phyloP scores from a whole-genome alignment of 2,888 invertebrate species.

The Drosophila mulleri region DNA sequence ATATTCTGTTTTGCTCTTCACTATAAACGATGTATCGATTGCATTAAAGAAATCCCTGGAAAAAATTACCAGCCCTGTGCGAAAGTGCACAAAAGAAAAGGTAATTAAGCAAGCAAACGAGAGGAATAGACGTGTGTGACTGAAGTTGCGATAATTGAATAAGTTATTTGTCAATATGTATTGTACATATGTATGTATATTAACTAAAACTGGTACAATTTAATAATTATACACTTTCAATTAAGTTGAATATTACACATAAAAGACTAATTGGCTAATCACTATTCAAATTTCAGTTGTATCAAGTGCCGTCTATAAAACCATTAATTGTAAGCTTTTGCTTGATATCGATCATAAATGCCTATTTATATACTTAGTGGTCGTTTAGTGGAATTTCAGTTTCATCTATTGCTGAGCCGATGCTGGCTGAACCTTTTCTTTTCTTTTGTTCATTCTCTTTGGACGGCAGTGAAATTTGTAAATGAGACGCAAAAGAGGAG shows the following conservation, averaged over 20 bases:
- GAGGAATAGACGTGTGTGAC: too few species aligned
- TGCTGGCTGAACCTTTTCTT: conserved; percentile 12
- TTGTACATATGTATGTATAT: too few species aligned
- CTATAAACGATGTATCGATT: background rate
- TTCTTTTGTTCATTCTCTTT: conserved; percentile 4
- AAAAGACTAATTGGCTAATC: background rate
- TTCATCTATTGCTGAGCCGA: conserved; percentile 4
- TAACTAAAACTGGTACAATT: too few species aligned
- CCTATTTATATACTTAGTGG: background rate
- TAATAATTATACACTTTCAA: background rate
- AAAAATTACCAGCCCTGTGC: background rate
- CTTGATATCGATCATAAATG: background rate
- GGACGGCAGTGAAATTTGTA: conserved; percentile 52
- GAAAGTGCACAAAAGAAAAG: background rate
- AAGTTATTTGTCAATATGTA: too few species aligned
- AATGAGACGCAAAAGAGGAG: conserved; percentile 62
- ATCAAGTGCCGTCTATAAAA: background rate
- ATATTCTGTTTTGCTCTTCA: background rate
- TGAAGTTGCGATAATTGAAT: too few species aligned
- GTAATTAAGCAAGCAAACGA: too few species aligned
- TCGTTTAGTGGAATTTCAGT: background rate
- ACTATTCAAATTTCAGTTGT: background rate
- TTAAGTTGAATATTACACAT: background rate
- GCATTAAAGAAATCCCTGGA: background rate
- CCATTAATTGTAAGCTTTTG: background rate